Conservation (phyloP, 2,113 vertebrate genomes). For the Prunella fulvescens region DNA sequence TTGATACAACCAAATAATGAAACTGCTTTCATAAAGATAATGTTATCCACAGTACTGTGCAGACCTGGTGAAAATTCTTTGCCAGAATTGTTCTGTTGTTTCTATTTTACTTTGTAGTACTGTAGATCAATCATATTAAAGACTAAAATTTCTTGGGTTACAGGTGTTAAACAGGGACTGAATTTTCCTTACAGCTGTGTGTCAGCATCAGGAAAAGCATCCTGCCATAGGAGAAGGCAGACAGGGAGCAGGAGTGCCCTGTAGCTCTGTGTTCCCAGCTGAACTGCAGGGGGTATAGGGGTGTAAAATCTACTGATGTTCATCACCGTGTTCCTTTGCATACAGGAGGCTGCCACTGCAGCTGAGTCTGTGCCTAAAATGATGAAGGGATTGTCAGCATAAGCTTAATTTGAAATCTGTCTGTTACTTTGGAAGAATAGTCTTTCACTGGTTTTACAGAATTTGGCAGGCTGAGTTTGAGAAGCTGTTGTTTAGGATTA, state of each 20-base stretch:
- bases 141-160: not conserved
- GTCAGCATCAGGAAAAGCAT: not conserved
- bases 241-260: not conserved
- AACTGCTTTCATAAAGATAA: not conserved
- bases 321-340: not conserved
- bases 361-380: no score
- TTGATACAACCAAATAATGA: not conserved
- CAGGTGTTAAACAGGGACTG: not conserved
- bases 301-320: not conserved
- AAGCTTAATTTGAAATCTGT: not conserved
- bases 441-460: not conserved
- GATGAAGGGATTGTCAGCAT: not conserved
- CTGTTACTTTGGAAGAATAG: not conserved
- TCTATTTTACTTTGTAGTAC: not conserved
- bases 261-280: not conserved
- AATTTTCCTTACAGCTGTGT: not conserved
- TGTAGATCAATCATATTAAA: not conserved
- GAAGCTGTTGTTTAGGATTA: not conserved
- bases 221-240: not conserved
- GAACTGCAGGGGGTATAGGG: not conserved
- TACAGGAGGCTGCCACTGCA: not conserved
- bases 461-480: not conserved
- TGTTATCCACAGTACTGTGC: not conserved
- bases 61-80: not conserved
- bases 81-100: not conserved